Evolutionary conservation across 2,888 invertebrate species (phyloP).

Genomic region (Xestoiulus laeticollis): DNA sequence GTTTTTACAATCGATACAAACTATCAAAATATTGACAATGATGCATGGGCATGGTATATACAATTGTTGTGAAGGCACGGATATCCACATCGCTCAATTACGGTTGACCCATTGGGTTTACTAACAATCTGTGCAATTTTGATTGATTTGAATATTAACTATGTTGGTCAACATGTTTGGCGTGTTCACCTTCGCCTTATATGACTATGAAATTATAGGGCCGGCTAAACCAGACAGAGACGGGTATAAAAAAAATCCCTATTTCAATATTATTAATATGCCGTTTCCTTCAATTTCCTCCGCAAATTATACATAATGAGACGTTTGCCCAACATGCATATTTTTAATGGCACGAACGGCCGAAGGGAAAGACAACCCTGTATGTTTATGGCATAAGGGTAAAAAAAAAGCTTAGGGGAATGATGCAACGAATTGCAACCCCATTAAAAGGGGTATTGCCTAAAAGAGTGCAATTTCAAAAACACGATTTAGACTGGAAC

Average conservation of each 20-base stretch:
- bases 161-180: neutral
- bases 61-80: neutral
- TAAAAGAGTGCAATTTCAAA: neutral
- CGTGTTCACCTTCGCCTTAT: neutral
- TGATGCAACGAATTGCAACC: neutral
- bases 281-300: conserved; percentile 4
- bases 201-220: neutral
- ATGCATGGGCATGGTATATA: neutral
- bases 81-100: neutral
- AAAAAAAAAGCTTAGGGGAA: neutral
- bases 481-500: neutral
- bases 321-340: conserved; percentile 4
- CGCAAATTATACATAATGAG: conserved; percentile 26
- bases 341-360: neutral
- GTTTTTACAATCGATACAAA: neutral
- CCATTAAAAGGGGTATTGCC: neutral
- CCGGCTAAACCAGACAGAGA: neutral
- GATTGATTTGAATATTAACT: neutral
- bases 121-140: neutral
- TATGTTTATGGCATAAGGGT: neutral
- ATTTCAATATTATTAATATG: conserved; percentile 26
- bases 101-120: neutral
- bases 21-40: neutral
- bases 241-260: neutral
- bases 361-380: conserved; percentile 24